phyloP scores from a whole-genome alignment of 2,888 invertebrate genomes.

The Drosophila lutescens region DNA sequence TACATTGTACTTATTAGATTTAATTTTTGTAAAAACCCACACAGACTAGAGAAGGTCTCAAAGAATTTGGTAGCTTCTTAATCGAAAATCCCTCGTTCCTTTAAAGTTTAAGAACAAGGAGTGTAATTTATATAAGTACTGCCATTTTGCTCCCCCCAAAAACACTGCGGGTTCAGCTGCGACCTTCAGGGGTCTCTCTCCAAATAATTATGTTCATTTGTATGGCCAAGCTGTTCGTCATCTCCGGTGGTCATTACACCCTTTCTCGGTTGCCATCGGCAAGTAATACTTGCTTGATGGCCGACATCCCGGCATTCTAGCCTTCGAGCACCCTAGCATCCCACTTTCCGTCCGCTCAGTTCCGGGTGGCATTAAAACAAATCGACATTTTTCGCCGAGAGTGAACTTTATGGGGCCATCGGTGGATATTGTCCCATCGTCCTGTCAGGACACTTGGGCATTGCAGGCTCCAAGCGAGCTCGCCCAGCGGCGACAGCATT shows the following conservation, averaged over 20 bases:
- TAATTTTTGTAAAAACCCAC: no score
- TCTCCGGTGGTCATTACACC: conserved; percentile 54
- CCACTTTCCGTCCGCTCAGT: conserved; percentile 20
- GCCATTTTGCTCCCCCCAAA: neutral
- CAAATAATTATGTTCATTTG: conserved; percentile 77
- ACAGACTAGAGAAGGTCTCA: no score
- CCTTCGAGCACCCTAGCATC: neutral
- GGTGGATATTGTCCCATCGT: conserved; percentile 64
- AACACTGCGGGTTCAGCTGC: neutral
- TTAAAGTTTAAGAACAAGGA: neutral
- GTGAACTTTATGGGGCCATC: conserved; percentile 80
- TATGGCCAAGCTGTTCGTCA: conserved; percentile 48
- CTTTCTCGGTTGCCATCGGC: conserved; percentile 42
- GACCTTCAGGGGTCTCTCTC: conserved; percentile 14
- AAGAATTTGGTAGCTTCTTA: no score
- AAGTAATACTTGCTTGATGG: conserved; percentile 10
- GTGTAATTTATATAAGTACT: neutral
- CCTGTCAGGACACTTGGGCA: conserved; percentile 56
- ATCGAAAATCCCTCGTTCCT: neutral
- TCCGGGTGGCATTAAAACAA: conserved; percentile 57
- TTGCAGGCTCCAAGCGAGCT: conserved; percentile 60
- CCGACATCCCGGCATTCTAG: neutral
- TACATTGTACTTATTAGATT: no score
- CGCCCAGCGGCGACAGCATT: conserved; percentile 22
- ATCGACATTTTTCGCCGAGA: conserved; percentile 72